Evolutionary conservation across 2,113 vertebrate genomes (phyloP).

Genomic region (Nibea coibor): DNA sequence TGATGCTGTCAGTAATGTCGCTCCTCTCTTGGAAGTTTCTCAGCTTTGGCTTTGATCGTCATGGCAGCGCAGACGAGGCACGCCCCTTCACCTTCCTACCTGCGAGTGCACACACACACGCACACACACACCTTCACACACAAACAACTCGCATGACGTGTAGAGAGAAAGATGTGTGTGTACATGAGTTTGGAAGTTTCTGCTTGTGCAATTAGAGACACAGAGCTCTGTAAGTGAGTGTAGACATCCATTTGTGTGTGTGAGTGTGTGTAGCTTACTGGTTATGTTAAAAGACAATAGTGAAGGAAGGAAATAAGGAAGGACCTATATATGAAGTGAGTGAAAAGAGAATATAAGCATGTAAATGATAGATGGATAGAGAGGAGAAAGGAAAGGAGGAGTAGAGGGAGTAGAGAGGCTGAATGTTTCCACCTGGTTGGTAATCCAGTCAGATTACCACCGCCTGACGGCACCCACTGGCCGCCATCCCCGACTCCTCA

Average conservation of each 20-base stretch:
- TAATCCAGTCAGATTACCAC: slow-evolving; percentile 87
- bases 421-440: slow-evolving; percentile 86
- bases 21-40: slow-evolving; percentile 59
- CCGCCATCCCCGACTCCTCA: slow-evolving; percentile 74
- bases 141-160: slow-evolving; percentile 17
- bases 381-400: slow-evolving; percentile 18
- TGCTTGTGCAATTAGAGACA: slow-evolving; percentile 32
- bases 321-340: not conserved
- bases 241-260: not conserved
- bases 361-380: slow-evolving; percentile 51
- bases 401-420: slow-evolving; percentile 67
- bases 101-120: slow-evolving; percentile 53
- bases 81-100: slow-evolving; percentile 47
- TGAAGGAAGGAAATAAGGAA: not conserved
- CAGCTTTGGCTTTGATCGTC: slow-evolving; percentile 63
- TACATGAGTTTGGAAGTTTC: slow-evolving; percentile 1
- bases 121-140: slow-evolving; percentile 50
- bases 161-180: slow-evolving; percentile 17
- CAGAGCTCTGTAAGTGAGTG: not conserved
- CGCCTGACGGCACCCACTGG: slow-evolving; percentile 80
- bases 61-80: slow-evolving; percentile 50
- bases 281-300: slow-evolving; percentile 26
- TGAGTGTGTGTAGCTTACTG: not conserved
- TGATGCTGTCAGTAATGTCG: slow-evolving; percentile 47
- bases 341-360: slow-evolving; percentile 22